Evolutionary conservation across 2,113 vertebrate genomes (phyloP).

Genomic region (Urocynchramus pylzowi): DNA sequence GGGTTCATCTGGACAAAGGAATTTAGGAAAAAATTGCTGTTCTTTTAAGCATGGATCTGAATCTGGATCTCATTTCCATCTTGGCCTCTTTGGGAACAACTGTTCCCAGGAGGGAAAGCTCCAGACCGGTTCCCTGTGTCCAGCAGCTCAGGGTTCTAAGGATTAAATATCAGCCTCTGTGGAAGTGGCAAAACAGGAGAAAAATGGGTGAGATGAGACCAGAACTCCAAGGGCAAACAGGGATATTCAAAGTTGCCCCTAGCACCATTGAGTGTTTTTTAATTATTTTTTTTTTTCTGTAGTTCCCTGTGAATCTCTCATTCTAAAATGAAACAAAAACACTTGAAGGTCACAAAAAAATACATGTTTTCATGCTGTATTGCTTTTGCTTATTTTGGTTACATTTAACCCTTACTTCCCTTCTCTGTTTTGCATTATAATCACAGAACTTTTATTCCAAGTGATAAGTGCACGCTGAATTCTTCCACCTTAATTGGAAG

Average conservation of each 20-base stretch:
- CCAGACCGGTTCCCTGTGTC: not conserved
- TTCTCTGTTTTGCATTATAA: not conserved
- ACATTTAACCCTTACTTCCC: not conserved
- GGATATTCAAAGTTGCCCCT: not conserved
- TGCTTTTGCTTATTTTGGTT: not conserved
- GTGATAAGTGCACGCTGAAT: not conserved
- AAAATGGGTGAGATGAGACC: not conserved
- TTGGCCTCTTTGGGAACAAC: not conserved
- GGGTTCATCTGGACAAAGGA: not conserved
- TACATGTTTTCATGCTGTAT: not conserved
- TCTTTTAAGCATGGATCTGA: not conserved
- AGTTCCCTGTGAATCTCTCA: not conserved
- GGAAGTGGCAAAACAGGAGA: not conserved
- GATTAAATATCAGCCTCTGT: not conserved
- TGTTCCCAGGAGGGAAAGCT: not conserved
- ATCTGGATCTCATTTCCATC: not conserved
- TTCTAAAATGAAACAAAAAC: not conserved
- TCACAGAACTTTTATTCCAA: not conserved
- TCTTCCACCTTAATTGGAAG: not conserved
- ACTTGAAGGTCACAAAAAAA: not conserved
- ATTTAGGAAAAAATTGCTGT: fast-evolving
- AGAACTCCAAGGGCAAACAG: not conserved
- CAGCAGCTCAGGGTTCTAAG: not conserved
- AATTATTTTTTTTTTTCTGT: not conserved
- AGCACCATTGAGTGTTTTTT: fast-evolving